Conservation (phyloP, 2,113 vertebrate genomes). For the Sylvilagus bachmani region DNA sequence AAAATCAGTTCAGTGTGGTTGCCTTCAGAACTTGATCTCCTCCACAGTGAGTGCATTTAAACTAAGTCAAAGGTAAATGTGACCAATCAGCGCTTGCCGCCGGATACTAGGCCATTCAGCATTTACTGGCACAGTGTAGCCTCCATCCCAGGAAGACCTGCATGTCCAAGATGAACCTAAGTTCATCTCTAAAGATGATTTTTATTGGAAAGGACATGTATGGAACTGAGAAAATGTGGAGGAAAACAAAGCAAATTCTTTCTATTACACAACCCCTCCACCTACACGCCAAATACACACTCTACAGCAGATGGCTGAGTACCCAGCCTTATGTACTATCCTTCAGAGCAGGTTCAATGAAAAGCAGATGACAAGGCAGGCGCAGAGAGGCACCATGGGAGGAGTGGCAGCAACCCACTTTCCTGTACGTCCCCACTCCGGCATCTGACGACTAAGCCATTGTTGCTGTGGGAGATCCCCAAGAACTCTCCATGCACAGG, state of each 20-base stretch:
- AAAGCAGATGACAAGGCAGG: not conserved
- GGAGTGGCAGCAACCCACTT: not conserved
- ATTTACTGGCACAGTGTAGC: not conserved
- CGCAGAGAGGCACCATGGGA: not conserved
- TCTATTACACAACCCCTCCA: too few species aligned
- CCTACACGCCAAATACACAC: accelerated
- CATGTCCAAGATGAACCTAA: not conserved
- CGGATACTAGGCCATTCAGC: not conserved
- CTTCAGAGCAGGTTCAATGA: not conserved
- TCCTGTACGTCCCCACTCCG: not conserved
- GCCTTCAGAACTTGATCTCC: not conserved
- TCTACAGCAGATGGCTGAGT: not conserved
- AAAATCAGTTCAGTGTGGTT: not conserved
- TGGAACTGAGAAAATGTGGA: not conserved
- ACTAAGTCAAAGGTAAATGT: not conserved
- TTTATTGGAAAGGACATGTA: not conserved
- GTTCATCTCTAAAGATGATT: not conserved
- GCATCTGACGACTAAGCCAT: not conserved
- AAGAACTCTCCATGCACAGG: not conserved
- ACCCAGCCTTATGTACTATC: not conserved
- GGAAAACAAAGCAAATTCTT: not conserved
- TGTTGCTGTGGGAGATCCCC: not conserved
- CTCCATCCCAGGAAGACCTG: not conserved
- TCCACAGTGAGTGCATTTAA: too few species aligned
- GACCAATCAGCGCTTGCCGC: not conserved